Base-by-base conservation (phyloP, 2,888 invertebrate genomes). In the Pheosia gnoma region DNA sequence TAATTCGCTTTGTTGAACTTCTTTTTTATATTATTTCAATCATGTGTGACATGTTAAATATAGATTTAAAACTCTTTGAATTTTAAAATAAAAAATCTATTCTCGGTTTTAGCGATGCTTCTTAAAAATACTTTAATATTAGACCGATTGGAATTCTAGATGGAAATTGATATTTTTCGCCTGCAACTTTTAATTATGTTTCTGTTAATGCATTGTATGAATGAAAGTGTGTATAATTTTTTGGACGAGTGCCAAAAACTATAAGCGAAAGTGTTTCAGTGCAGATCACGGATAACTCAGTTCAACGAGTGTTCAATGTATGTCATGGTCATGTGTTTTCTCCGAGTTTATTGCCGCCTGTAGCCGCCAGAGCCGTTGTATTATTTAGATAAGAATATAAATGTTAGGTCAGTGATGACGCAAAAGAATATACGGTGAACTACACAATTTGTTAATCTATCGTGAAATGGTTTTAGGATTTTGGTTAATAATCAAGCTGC, bases 261-360 rank as follows among this genome's bases (percentile, higher is more conserved):
- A 77, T 72, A 71, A 11, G 81, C 83, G 87, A 88, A 84, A 85
- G 75, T 81, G 81, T 82, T 80, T 81, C 80, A 73, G 71, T 77
- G 78, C 77, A 82, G 81, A 85, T 78, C 84, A 72, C 74, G 74
- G 70, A 81, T 82, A 78, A 74, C 68, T 70, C 60, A 60, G 59
- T 77, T 77, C 71, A 81, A 80, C 71, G 66, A 73, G 72, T 80
- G 72, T 66, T 72, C 60, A 75, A 87, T 85, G 79, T 84, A 69
- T 89, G 91, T 88, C 91, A 90, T 66, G 90, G 90, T 72, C 87
- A 73, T 61, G 77, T 66, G 65, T 75, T 77, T 79, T 84, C 81
- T 74, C 71, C 68, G 79, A 79, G 81, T 86, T 85, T 84, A 87
- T 79, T 83, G 80, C 83, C 80, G 83, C 82, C 77, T 86, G 80